These are phyloP conservation scores for Ellobius talpinus DNA, from an alignment of 2,113 vertebrate species.

Conservation along the genomic window DNA sequence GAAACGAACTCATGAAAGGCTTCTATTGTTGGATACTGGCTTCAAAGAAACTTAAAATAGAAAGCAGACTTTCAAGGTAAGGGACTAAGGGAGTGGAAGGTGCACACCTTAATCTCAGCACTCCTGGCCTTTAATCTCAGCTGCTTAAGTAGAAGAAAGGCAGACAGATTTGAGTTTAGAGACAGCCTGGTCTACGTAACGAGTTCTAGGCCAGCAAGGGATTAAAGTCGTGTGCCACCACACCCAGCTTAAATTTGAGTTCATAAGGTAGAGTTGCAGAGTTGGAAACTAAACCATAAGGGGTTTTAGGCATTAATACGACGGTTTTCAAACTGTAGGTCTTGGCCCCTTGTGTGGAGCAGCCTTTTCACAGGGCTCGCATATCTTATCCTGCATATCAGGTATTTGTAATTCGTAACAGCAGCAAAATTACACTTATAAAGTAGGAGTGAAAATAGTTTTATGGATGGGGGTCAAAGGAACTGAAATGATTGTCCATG, in stretches of 20 bases:
- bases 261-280: constrained; percentile 15
- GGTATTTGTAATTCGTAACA: neutral
- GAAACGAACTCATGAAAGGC: constrained; percentile 8
- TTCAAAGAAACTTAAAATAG: constrained; percentile 62
- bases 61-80: constrained; percentile 26
- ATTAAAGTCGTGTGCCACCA: neutral
- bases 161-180: neutral
- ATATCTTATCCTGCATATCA: neutral
- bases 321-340: neutral
- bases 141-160: neutral
- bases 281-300: neutral
- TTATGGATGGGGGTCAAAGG: neutral
- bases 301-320: neutral
- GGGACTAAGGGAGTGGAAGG: neutral
- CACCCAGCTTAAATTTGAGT: neutral
- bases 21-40: constrained; percentile 17
- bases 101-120: neutral
- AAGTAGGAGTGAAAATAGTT: neutral
- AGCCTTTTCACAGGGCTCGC: neutral
- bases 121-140: neutral
- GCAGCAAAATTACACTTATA: neutral
- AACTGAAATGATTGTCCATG: neutral
- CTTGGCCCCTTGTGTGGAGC: neutral
- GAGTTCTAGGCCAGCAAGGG: neutral
- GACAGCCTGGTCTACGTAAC: neutral